A percentile compares a stretch with the other conserved stretches of the same genome.
These are phyloP conservation scores for Coccyzus lansbergi DNA, from an alignment of 2,797 vertebrate genomes.

Conservation along the genomic window DNA sequence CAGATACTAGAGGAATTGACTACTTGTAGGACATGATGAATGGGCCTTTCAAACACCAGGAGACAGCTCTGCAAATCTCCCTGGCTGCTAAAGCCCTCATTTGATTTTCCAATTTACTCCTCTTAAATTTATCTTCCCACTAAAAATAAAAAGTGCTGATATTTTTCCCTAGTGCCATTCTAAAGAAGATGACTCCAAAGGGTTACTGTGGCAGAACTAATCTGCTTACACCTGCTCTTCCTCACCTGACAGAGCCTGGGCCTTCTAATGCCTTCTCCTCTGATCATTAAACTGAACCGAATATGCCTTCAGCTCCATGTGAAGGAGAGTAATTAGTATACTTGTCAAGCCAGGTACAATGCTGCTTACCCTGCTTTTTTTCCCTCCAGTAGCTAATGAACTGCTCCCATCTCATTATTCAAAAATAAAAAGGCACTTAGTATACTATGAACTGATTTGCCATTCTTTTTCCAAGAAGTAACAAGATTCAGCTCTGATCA, in stretches of 20 bases:
- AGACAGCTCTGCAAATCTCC: constrained; percentile 99
- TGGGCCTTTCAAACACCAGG: constrained; percentile 96
- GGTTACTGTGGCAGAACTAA: constrained; percentile 99
- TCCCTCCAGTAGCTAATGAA: constrained; percentile 91
- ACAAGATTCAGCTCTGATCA: constrained; percentile 79
- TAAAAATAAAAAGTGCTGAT: constrained; percentile 91
- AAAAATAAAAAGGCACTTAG: constrained; percentile 88
- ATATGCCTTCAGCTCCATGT: constrained; percentile 90
- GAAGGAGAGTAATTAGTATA: constrained; percentile 98
- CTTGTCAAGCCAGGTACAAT: constrained; percentile 96
- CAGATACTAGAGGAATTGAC: constrained; percentile 99
- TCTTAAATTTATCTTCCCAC: constrained; percentile 99
- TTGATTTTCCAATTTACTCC: constrained; percentile 99
- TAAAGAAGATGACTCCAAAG: constrained; percentile 91
- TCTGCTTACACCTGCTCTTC: constrained; percentile 96
- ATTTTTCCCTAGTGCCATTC: constrained; percentile 86
- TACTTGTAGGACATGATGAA: constrained; percentile 99
- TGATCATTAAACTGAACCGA: constrained; percentile 91
- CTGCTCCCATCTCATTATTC: constrained; percentile 94
- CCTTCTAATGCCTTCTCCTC: constrained; percentile 86
- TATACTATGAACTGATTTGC: constrained; percentile 81
- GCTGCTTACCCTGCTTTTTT: constrained; percentile 88
- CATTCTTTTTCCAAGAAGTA: constrained; percentile 78
- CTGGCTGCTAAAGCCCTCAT: constrained; percentile 99
- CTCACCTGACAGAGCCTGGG: constrained; percentile 86